Base-by-base conservation (phyloP, 1,140 invertebrate species). In the Drosophila athabasca region DNA sequence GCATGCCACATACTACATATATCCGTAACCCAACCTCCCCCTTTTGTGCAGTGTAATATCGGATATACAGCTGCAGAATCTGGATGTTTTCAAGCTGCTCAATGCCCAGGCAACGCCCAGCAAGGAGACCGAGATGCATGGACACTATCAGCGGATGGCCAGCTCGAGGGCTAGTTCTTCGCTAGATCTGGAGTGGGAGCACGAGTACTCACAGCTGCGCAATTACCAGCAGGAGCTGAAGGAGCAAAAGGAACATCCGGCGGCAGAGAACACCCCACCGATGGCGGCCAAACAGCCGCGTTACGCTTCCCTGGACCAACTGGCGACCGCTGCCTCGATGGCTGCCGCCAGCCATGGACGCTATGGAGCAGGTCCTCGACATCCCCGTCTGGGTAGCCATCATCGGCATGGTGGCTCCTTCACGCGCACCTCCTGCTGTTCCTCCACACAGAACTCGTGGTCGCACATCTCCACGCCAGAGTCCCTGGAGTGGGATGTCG, bases 381-480 rank as follows among this genome's bases (percentile, higher is more conserved):
- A 80, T 13, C 39, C 60, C 2, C 72, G 80, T 7, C 11, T 75
- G 53, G 59, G 62, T 9, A 41, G 43, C 6, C 75, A 79, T 3
- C 76, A 79, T 3, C 76, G 76, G 2, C 68, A 73, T 45, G 80
- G 79, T 1, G 78, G 82, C 11, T 87, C 89, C 8, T 77, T 91
- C 35, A 90, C 89, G 31, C 79, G 90, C 51, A 85, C 83, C 6
- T 87, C 82, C 6, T 85, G 78, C 49, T 81, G 82, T 9, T 87
- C 82, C 0, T 83, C 90, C 2, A 90, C 90, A 19, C 90, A 85
- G 22, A 90, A 79, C 48, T 90, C 82, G 5, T 91, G 90, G 90
- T 91, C 90, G 9, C 90, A 91, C 70, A 91, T 90, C 22, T 91
- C 90, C 6, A 91, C 90, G 6, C 90, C 90, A 2, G 90, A 91